phyloP scores from a whole-genome alignment of 2,797 vertebrate species.

The Iguana delicatissima region DNA sequence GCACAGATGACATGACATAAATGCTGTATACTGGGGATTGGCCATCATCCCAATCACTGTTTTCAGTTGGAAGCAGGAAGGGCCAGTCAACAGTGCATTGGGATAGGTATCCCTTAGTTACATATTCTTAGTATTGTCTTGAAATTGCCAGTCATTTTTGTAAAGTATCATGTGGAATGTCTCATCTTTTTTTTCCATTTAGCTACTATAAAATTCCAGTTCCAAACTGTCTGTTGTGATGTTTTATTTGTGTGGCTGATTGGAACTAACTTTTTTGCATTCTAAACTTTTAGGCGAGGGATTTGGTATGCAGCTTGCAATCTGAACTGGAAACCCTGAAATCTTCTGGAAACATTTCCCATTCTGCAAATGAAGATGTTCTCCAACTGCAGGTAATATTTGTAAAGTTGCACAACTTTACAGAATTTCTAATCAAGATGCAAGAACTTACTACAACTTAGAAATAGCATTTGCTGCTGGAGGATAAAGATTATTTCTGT shows the following conservation, averaged over 20 bases:
- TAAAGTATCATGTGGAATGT: too few species aligned
- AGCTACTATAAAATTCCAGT: too few species aligned
- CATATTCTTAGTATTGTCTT: too few species aligned
- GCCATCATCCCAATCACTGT: too few species aligned
- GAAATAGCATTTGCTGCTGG: background rate
- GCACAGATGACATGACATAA: too few species aligned
- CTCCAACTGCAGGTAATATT: constrained; percentile 87
- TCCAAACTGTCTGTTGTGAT: too few species aligned
- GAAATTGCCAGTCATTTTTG: too few species aligned
- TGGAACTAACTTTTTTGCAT: background rate
- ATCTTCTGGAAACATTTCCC: constrained; percentile 70
- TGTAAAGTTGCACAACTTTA: background rate
- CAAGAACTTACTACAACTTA: background rate
- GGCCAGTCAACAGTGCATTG: too few species aligned
- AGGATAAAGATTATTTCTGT: constrained; percentile 37
- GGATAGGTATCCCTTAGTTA: too few species aligned
- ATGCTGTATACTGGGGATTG: too few species aligned
- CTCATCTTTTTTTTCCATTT: too few species aligned
- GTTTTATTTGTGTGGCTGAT: background rate
- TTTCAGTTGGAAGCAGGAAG: too few species aligned
- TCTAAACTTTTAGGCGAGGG: constrained; percentile 82
- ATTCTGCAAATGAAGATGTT: constrained; percentile 80
- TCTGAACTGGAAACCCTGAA: constrained; percentile 89
- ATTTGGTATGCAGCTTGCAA: constrained; percentile 83
- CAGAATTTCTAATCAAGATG: background rate